Evolutionary conservation across 2,888 invertebrate genomes (phyloP).

Genomic region (Lasioglossum figueresi): DNA sequence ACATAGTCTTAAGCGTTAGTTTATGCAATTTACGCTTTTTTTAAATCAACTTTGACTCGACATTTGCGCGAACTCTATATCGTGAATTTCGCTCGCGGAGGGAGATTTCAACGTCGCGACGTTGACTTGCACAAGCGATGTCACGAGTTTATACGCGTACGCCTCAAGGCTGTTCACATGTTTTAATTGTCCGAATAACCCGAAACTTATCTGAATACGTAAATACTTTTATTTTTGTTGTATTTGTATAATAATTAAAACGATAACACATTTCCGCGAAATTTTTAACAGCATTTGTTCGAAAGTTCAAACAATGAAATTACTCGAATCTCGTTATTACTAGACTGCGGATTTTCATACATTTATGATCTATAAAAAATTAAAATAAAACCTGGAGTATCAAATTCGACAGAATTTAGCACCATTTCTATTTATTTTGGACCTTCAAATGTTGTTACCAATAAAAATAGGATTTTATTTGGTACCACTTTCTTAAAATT

Average conservation of each 20-base stretch:
- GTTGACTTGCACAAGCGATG: conserved; percentile 28
- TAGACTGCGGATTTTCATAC: no score
- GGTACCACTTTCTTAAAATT: no score
- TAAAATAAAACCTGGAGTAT: no score
- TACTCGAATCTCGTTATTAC: neutral
- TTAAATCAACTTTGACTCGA: neutral
- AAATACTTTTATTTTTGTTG: neutral
- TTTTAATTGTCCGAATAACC: conserved; percentile 2
- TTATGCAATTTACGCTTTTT: neutral
- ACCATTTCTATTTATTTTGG: no score
- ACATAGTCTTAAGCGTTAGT: neutral
- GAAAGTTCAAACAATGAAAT: neutral
- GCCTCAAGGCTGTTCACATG: neutral
- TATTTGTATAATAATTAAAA: neutral
- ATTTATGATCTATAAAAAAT: no score
- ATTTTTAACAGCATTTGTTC: neutral
- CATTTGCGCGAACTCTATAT: neutral
- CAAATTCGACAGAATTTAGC: no score
- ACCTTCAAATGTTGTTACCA: no score
- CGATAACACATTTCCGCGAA: neutral
- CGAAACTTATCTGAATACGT: neutral
- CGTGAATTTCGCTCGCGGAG: neutral
- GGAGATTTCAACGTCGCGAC: conserved; percentile 42
- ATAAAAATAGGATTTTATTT: no score
- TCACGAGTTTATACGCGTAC: neutral